Evolutionary conservation across 2,888 invertebrate species (phyloP), one percentile per base, ranked within the genome.

Genomic region (Callyntrura sp.): DNA sequence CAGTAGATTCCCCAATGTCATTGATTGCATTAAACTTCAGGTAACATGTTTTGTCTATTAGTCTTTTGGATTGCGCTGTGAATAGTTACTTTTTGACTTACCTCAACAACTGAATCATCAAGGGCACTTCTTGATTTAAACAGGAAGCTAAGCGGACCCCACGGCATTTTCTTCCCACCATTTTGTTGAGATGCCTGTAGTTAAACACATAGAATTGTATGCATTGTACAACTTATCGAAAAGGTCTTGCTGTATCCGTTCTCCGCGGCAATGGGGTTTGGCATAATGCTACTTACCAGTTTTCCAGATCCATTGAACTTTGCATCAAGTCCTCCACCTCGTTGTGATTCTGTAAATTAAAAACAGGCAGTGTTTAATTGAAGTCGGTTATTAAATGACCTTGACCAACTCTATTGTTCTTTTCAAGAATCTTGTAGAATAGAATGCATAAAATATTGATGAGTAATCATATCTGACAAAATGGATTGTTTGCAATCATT

Each of bases 91-190:
- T n/a, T n/a, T n/a, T n/a, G n/a, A n/a, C 78, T 25, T 92, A 93
- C 93, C 91, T 93, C 92, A 60, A 93, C 88, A 76, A 91, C 93
- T 43, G 92, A 92, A 84, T 93, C 93, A 87, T 93, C 93, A 83
- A 93, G 90, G 23, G 93, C 93, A 79, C 79, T 90, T 78, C 93
- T 92, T 78, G 92, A 92, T 68, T 92, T 92, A 65, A 93, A 93
- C 17, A 93, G 89, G 89, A 93, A 93, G 55, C 91, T 93, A 43
- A 93, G 91, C n/a, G 92, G 92, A 88, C 93, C 91, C 93, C 93
- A 93, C 20, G 93, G 92, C 88, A 88, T 70, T 62, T 90, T 90
- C 73, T 91, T 90, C 20, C 78, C 84, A 78, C 90, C 90, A 82
- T 92, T 90, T 90, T 91, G 91, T 76, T 88, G 90, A 65, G 90